Base-by-base conservation (phyloP, 2,888 invertebrate genomes). In the Tenthredo distinguenda region DNA sequence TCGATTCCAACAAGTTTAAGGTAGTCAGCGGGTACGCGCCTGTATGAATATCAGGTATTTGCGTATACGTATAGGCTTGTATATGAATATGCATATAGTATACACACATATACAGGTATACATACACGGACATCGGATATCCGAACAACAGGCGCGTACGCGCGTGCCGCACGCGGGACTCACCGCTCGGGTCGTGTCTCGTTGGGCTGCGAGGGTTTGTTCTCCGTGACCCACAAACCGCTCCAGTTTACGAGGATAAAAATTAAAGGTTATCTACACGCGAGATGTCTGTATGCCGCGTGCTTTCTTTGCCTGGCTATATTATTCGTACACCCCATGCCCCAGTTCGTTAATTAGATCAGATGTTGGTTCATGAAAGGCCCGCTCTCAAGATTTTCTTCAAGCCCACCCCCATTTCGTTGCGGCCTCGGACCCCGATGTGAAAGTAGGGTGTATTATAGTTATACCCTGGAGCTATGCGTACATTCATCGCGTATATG, bases 161-260 rank as follows among this genome's bases (percentile, higher is more conserved):
- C 9, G 65, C 21, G 62, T 62, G 21, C 62, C 26, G 62, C 62
- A 71, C 71, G n/a, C 31, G 37, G 34, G 26, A 3, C 37, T n/a
- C 71, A 6, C n/a, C 7, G 12, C 71, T 18, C n/a, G 37, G 43
- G 43, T n/a, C 40, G 40, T 74, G n/a, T 12, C 72, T 26, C 40
- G 43, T n/a, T 21, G 72, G 71, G 15, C 31, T 37, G 37, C 47
- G 47, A 47, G 43, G 72, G 43, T 2, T 74, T 43, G 40, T 21
- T n/a, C 26, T 43, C n/a, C 72, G 6, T 74, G 72, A 74, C 72
- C 72, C 43, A 43, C 43, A 74, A 40, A n/a, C 40, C 40, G 40
- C 40, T 43, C 37, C 43, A 40, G 72, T 74, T 74, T 3, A 43
- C 72, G 43, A 43, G 72, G 1, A 21, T 74, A 12, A 74, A 58